A percentile compares a stretch with the other conserved stretches of the same genome.
Evolutionary conservation across 1,140 invertebrate genomes (phyloP).

Genomic region (Macrotrachela quadricornifera): DNA sequence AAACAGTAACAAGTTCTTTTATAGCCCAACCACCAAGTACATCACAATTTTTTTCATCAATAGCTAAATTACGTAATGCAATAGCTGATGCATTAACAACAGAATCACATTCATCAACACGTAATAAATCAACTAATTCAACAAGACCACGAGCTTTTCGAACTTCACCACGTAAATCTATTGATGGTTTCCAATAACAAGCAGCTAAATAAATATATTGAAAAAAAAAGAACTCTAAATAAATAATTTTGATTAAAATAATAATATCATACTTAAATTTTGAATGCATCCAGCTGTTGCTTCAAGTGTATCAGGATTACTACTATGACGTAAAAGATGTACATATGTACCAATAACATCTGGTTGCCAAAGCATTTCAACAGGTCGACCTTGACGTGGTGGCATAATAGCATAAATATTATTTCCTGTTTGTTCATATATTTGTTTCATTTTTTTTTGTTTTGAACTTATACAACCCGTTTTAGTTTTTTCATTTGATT

Average conservation of each 20-base stretch:
- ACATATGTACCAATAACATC: conserved; percentile 76
- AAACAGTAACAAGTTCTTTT: conserved; percentile 80
- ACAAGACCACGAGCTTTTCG: conserved; percentile 87
- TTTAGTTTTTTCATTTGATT: conserved; percentile 6
- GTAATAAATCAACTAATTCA: conserved; percentile 77
- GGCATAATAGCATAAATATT: conserved; percentile 36
- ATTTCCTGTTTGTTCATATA: conserved; percentile 12
- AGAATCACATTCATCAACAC: conserved; percentile 50
- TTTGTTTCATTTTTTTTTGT: conserved; percentile 23
- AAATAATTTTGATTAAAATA: too few relatives aligned
- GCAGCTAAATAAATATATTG: conserved; percentile 39
- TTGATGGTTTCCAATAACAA: conserved; percentile 22
- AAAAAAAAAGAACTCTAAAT: conserved; percentile 18
- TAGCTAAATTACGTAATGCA: conserved; percentile 77
- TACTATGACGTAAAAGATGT: conserved; percentile 70
- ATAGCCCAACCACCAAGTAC: conserved; percentile 70
- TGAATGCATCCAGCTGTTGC: conserved; percentile 88
- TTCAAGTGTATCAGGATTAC: conserved; percentile 87
- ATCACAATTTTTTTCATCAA: conserved; percentile 41
- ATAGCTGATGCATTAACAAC: conserved; percentile 96
- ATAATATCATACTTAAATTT: conserved; percentile 41
- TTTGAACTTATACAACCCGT: conserved; percentile 25
- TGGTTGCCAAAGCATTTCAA: conserved; percentile 82
- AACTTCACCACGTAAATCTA: conserved; percentile 55
- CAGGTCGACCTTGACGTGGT: conserved; percentile 46